Evolutionary conservation across 2,113 vertebrate genomes (phyloP).

Genomic region (Silurus glanis): DNA sequence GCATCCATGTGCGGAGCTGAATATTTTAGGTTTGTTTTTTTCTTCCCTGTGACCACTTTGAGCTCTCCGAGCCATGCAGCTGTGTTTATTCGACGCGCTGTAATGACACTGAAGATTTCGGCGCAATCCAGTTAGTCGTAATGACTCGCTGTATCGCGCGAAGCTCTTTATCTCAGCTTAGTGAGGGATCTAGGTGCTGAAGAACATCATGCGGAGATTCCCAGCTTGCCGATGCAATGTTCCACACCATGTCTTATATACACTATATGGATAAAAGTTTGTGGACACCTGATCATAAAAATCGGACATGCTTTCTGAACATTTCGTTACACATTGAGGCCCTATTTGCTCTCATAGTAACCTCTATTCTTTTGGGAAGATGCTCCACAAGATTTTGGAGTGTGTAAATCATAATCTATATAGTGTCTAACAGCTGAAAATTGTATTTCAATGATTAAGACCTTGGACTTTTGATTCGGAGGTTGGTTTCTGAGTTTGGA

Average conservation of each 20-base stretch:
- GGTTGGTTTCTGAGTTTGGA: too few species aligned
- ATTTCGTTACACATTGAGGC: too few species aligned
- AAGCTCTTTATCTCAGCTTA: conserved; percentile 35
- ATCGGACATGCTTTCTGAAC: too few species aligned
- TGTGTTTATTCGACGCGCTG: conserved; percentile 26
- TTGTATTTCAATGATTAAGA: too few species aligned
- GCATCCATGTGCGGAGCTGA: not conserved
- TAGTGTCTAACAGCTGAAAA: too few species aligned
- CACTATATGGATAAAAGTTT: too few species aligned
- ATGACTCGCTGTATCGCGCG: not conserved
- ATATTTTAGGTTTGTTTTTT: not conserved
- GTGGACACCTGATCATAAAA: too few species aligned
- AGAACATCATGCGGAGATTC: not conserved
- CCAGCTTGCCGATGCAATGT: not conserved
- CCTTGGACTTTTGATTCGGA: too few species aligned
- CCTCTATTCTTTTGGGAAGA: too few species aligned
- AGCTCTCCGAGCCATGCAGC: conserved; percentile 14
- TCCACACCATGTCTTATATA: not conserved
- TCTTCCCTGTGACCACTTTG: not conserved
- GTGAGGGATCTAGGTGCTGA: conserved; percentile 10
- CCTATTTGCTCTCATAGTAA: too few species aligned
- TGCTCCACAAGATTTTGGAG: too few species aligned
- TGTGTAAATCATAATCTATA: too few species aligned
- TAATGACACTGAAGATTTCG: conserved; percentile 24
- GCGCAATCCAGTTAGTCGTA: conserved; percentile 22